Conservation (phyloP, 2,797 vertebrate genomes). For the Linurgus olivaceus region DNA sequence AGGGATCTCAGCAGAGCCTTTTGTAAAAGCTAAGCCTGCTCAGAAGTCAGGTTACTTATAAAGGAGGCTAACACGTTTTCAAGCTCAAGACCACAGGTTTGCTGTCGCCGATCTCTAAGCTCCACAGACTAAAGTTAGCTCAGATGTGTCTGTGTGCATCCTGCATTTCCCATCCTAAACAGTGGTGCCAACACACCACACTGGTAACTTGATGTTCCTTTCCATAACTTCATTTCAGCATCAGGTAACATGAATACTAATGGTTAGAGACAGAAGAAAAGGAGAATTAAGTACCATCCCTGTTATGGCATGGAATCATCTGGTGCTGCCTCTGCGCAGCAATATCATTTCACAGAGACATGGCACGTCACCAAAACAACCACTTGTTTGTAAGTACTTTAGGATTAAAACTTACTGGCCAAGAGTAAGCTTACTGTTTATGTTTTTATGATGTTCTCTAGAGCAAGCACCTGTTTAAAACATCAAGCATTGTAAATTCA, state of each 20-base stretch:
- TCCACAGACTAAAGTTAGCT: neutral
- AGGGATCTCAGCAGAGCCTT: neutral
- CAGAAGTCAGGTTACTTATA: neutral
- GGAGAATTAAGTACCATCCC: neutral
- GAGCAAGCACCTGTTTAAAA: neutral
- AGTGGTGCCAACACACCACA: neutral
- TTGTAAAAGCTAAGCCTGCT: neutral
- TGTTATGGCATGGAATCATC: neutral
- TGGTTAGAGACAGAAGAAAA: neutral
- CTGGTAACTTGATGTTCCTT: neutral
- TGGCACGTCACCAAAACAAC: neutral
- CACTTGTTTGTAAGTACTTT: neutral
- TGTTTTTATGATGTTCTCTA: neutral
- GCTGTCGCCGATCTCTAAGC: neutral
- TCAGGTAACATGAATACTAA: neutral
- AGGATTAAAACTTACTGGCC: neutral
- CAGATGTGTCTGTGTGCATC: neutral
- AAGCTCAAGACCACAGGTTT: neutral
- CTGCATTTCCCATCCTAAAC: neutral
- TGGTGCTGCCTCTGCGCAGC: neutral
- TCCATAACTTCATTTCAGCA: neutral
- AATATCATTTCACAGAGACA: neutral
- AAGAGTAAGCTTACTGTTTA: neutral
- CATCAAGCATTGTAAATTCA: neutral
- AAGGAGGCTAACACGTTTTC: neutral